A percentile compares a stretch with the other conserved stretches of the same genome.
These are phyloP conservation scores for Bhutanitis thaidina DNA, from an alignment of 2,888 invertebrate genomes.

Conservation along the genomic window DNA sequence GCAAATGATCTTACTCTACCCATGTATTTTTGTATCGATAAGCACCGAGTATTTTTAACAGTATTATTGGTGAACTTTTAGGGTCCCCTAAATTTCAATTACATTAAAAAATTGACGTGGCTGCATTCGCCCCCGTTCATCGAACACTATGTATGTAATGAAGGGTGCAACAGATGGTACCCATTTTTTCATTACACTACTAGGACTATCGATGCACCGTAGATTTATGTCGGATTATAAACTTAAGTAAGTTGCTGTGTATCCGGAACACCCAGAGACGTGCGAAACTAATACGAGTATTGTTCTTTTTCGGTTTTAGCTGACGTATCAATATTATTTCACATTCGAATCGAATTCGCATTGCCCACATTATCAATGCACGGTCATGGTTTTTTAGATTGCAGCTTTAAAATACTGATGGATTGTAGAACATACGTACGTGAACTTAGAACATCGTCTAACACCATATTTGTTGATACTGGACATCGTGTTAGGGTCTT, in stretches of 20 bases:
- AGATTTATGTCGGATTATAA: conserved; percentile 74
- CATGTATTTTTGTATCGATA: conserved; percentile 3
- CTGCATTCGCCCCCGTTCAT: conserved; percentile 60
- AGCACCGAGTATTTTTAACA: conserved; percentile 32
- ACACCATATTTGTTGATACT: background rate
- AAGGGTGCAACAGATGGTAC: conserved; percentile 78
- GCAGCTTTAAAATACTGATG: background rate
- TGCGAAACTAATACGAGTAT: background rate
- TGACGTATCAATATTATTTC: background rate
- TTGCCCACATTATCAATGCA: too few relatives aligned
- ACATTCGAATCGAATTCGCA: background rate
- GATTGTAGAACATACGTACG: background rate
- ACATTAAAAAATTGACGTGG: conserved; percentile 72
- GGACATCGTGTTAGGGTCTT: background rate
- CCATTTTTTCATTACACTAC: conserved; percentile 72
- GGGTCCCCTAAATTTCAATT: conserved; percentile 71
- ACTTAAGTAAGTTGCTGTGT: conserved; percentile 59
- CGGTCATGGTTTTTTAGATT: background rate
- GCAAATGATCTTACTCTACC: conserved; percentile 14
- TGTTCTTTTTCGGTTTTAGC: background rate
- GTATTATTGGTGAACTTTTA: conserved; percentile 54
- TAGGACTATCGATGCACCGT: conserved; percentile 58
- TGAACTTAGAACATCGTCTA: background rate
- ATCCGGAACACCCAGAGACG: conserved; percentile 69
- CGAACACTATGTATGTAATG: conserved; percentile 59